Evolutionary conservation across 2,113 vertebrate genomes (phyloP).

Genomic region (Marmota flaviventris): DNA sequence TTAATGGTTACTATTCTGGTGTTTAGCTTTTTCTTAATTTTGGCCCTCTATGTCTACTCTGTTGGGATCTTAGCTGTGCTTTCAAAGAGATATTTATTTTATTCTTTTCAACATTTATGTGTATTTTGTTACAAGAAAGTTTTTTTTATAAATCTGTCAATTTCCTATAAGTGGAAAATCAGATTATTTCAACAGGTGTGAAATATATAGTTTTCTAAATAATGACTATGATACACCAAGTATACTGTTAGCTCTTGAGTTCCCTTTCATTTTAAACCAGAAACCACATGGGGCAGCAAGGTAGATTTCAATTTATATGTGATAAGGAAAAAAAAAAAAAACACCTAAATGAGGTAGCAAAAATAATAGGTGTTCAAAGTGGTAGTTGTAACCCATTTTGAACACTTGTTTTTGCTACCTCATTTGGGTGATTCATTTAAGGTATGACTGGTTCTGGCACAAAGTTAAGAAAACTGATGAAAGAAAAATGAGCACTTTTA

Average conservation of each 20-base stretch:
- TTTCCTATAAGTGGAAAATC: background rate
- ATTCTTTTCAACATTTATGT: background rate
- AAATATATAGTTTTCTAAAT: background rate
- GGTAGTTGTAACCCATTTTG: background rate
- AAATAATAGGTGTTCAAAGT: no score
- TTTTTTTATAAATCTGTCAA: constrained; percentile 20
- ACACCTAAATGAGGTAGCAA: no score
- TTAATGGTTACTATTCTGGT: background rate
- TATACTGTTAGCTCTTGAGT: background rate
- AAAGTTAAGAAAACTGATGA: constrained; percentile 10
- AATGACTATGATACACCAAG: background rate
- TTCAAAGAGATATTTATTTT: background rate
- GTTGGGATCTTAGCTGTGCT: background rate
- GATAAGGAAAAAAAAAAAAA: background rate
- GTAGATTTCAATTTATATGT: background rate
- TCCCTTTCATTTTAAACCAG: background rate
- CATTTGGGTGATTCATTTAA: background rate
- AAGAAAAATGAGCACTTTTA: constrained; percentile 20
- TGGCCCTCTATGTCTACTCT: background rate
- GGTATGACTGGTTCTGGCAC: background rate
- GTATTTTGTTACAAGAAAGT: background rate
- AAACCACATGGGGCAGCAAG: background rate
- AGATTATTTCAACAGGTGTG: background rate
- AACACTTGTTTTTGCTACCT: background rate
- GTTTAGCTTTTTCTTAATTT: background rate